Evolutionary conservation across 2,113 vertebrate species (phyloP).

Genomic region (Catharus bicknelli): DNA sequence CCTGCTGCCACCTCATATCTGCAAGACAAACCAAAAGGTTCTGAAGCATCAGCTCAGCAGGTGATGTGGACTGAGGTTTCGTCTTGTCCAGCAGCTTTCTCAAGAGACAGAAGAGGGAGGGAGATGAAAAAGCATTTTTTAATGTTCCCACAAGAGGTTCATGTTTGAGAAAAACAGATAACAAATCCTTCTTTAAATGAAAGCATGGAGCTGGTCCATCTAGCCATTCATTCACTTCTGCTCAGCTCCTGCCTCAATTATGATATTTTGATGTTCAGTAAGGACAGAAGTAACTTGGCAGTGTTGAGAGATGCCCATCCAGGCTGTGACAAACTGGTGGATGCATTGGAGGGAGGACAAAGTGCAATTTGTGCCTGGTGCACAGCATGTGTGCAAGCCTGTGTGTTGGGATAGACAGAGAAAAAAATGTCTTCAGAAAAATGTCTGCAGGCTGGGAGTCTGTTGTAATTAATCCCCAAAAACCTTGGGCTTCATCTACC

Average conservation of each 20-base stretch:
- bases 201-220: not conserved
- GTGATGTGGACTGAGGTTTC: accelerated
- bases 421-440: not conserved
- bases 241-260: not conserved
- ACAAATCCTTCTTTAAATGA: accelerated
- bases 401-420: accelerated
- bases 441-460: not conserved
- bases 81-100: not conserved
- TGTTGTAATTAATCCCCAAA: not conserved
- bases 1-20: not conserved
- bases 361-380: no score
- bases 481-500: not conserved
- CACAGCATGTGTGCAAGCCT: not conserved
- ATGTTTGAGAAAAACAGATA: not conserved
- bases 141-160: accelerated
- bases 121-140: not conserved
- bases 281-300: not conserved
- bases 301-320: not conserved
- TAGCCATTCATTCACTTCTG: not conserved
- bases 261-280: not conserved
- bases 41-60: not conserved
- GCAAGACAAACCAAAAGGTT: not conserved
- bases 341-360: not conserved
- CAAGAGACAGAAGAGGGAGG: not conserved
- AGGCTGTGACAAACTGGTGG: not conserved